These are phyloP conservation scores for Asobara japonica DNA, from an alignment of 1,140 invertebrate species.

Conservation along the genomic window DNA sequence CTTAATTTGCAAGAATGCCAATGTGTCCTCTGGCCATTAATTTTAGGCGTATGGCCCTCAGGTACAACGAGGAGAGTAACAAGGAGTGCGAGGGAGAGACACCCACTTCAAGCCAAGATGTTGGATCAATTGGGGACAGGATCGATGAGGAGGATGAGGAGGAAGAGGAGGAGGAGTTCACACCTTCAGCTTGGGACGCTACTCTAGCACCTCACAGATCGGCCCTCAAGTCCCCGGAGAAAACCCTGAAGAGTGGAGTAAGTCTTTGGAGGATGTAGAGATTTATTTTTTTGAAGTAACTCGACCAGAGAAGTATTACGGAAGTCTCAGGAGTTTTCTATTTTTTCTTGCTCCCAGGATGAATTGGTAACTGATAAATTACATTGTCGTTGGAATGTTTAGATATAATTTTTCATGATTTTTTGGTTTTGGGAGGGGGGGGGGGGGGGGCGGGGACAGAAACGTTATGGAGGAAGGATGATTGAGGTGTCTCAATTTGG, in stretches of 20 bases:
- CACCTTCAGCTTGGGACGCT: conserved; percentile 70
- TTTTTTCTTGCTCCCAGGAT: conserved; percentile 56
- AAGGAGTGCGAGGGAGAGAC: conserved; percentile 30
- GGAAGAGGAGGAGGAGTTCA: conserved; percentile 67
- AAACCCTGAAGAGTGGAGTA: conserved; percentile 61
- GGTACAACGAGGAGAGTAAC: conserved; percentile 35
- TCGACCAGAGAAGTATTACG: conserved; percentile 6
- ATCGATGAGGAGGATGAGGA: conserved; percentile 57
- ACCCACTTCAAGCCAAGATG: neutral
- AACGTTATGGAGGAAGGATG: neutral
- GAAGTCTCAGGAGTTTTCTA: conserved; percentile 30
- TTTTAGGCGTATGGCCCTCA: conserved; percentile 41
- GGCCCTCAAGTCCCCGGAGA: conserved; percentile 67
- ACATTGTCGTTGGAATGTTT: neutral
- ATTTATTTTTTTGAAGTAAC: conserved; percentile 9
- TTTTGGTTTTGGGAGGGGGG: neutral
- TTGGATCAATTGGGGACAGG: conserved; percentile 23
- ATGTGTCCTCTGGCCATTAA: no score
- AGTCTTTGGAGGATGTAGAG: conserved; percentile 35
- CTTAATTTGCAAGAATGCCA: no score
- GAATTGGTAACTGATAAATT: conserved; percentile 58
- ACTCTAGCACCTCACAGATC: conserved; percentile 68
- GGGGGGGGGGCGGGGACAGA: neutral
- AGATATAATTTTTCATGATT: neutral
- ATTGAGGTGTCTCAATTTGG: no score